These are phyloP conservation scores for Turritopsis rubra DNA, from an alignment of 30 jellyfish, hydroid and myxozoan species.

Conservation along the genomic window DNA sequence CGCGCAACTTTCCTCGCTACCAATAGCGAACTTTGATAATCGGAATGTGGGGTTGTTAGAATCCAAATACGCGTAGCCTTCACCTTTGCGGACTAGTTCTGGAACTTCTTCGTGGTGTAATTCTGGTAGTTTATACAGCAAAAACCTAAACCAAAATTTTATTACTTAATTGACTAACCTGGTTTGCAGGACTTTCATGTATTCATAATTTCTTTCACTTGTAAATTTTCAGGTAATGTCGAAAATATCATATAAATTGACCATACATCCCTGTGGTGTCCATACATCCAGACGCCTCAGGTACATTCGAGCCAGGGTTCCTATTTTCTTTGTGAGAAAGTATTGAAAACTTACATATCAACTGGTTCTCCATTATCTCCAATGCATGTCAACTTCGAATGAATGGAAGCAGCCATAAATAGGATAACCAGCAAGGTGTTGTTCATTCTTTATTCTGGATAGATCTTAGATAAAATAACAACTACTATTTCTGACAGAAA, in stretches of 20 bases:
- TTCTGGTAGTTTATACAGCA: conserved; percentile 69
- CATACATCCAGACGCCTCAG: no score
- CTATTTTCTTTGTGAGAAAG: neutral
- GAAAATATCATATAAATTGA: no score
- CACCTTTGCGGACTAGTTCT: conserved; percentile 56
- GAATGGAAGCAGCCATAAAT: neutral
- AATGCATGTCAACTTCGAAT: conserved; percentile 34
- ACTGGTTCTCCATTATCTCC: conserved; percentile 68
- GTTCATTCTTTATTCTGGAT: no score
- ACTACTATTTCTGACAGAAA: no score
- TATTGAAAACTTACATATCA: conserved; percentile 63
- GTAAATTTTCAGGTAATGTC: no score
- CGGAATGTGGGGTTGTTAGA: conserved; percentile 39
- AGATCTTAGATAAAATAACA: no score
- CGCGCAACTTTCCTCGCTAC: conserved; percentile 41
- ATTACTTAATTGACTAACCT: neutral
- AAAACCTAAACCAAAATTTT: conserved; percentile 15
- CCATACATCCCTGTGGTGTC: no score
- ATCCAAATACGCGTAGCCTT: conserved; percentile 72
- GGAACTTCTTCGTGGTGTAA: conserved; percentile 15
- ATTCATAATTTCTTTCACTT: neutral
- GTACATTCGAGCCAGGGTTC: no score
- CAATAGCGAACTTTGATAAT: conserved; percentile 49
- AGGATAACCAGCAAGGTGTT: no score
- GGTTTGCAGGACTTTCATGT: no score